These are phyloP conservation scores for Loris lydekkerianus DNA, from an alignment of 2,797 vertebrate species.

Conservation along the genomic window DNA sequence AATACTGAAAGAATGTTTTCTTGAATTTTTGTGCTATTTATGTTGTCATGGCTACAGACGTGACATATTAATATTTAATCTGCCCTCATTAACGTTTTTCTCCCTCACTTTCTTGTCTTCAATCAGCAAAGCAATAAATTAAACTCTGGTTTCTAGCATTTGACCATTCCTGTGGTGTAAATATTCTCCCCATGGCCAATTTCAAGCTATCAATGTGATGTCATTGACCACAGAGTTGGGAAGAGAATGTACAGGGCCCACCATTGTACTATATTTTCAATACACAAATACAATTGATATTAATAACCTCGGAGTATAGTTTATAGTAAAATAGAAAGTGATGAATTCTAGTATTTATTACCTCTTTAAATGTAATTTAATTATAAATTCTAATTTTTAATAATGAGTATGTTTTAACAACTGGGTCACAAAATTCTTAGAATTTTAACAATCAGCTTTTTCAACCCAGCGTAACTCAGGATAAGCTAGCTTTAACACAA, in stretches of 20 bases:
- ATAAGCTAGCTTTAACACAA: background rate
- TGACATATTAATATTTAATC: background rate
- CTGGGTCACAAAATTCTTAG: background rate
- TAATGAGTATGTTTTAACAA: background rate
- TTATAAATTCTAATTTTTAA: background rate
- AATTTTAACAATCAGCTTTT: background rate
- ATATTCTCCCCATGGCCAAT: background rate
- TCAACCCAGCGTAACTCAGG: background rate
- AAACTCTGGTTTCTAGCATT: background rate
- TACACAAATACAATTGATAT: background rate
- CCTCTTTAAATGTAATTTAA: background rate
- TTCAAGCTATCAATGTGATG: background rate
- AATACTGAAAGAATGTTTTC: background rate
- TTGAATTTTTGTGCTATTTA: background rate
- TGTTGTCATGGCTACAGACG: background rate
- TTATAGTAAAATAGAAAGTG: background rate
- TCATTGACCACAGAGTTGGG: background rate
- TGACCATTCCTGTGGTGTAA: background rate
- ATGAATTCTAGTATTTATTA: background rate
- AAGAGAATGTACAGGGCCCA: background rate
- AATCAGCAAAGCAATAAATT: background rate
- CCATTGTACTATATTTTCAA: background rate
- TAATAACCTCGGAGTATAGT: background rate
- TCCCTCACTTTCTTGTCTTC: background rate
- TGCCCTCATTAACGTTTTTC: slow-evolving; percentile 30